Base-by-base conservation (phyloP, 2,113 vertebrate species). In the Lepisosteus osseus region DNA sequence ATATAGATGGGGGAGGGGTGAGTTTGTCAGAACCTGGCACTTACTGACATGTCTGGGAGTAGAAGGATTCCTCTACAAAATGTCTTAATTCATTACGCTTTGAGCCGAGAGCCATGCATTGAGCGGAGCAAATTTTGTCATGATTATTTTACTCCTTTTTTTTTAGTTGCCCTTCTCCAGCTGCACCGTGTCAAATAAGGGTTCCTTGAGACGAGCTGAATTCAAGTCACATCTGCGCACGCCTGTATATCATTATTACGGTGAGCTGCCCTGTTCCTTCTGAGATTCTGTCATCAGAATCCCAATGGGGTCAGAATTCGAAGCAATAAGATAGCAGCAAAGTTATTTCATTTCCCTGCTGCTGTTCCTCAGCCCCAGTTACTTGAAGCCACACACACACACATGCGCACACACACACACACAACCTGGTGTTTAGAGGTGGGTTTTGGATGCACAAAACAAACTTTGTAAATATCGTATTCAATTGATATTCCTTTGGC, bases 231-330 rank as follows among this genome's bases (percentile, higher is more conserved):
- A 61, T 67, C 55, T 4, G 54, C 15, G 47, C 42, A 64, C 8
- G 65, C 29, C 67, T 6, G 59, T 41, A 44, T 70, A 71, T 65
- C 56, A 40, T 77, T 69, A 71, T 77, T 74, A 69, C 57, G 41
- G 65, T 61, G 40, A 65, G 61, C 6, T 74, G 61, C 65, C 55
- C 72, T 45, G 29, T 44, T 56, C 56, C 64, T 70, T 51, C 57
- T 29, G 44, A 65, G 70, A 75, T 66, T 54, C 72, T 71, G 77
- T 76, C 77, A 77, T 72, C 65, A 64, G 57, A 61, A 9, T 80
- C 76, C 47, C 74, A 64, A 62, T 55, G 51, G 76, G 78, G 69
- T 70, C 70, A 75, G 64, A 68, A 55, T 55, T 67, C 76, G 66
- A 47, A 17, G 41, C 78, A 76, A 82, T 79, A 76, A 78, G 69